A percentile compares a stretch with the other conserved stretches of the same genome.
Evolutionary conservation across 2,113 vertebrate species (phyloP).

Genomic region (Charadrius vociferus): DNA sequence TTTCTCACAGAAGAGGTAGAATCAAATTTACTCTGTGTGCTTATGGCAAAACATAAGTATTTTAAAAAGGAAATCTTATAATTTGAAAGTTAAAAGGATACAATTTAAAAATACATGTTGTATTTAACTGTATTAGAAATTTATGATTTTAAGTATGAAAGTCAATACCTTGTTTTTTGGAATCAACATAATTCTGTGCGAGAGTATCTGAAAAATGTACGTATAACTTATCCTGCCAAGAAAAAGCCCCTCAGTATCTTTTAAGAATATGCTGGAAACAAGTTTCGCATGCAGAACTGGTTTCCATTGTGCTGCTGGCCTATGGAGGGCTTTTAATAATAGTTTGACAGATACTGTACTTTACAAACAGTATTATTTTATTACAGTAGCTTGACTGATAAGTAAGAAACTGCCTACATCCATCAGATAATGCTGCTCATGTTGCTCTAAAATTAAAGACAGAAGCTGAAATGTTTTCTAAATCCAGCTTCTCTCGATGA

Average conservation of each 20-base stretch:
- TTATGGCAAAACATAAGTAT: neutral
- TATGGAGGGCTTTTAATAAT: neutral
- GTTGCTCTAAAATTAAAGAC: neutral
- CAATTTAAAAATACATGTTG: neutral
- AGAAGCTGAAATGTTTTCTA: neutral
- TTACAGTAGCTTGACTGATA: neutral
- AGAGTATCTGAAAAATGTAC: neutral
- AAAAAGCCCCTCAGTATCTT: neutral
- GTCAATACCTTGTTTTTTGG: neutral
- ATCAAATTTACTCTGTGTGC: neutral
- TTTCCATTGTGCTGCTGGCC: neutral
- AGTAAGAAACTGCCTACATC: neutral
- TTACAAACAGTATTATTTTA: neutral
- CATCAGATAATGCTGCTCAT: neutral
- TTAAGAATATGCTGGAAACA: neutral
- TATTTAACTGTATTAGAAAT: neutral
- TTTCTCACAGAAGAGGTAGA: neutral
- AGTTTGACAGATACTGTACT: neutral
- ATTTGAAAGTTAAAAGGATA: neutral
- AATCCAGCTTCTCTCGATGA: neutral
- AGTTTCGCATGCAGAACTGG: fast-evolving
- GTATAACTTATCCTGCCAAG: neutral
- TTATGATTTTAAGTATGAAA: neutral
- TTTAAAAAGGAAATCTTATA: neutral
- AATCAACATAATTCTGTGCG: neutral